phyloP scores from a whole-genome alignment of 1,140 invertebrate genomes.

The Orius laevigatus region DNA sequence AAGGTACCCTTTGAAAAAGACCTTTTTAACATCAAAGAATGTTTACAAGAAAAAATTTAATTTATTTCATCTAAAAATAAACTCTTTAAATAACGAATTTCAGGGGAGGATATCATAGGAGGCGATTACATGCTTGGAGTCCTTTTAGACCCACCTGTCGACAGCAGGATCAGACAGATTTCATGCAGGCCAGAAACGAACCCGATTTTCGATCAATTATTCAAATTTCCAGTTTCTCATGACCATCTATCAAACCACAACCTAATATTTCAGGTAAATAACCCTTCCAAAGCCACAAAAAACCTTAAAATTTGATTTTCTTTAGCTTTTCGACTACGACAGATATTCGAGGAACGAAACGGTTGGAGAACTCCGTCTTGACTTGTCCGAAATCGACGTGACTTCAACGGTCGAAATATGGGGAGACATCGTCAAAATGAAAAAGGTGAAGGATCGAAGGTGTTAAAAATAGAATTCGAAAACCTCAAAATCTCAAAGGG shows the following conservation, averaged over 20 bases:
- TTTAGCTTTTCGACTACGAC: slow-evolving; percentile 47
- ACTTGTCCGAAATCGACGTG: slow-evolving; percentile 49
- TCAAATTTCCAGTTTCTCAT: slow-evolving; percentile 69
- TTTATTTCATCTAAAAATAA: too few relatives aligned
- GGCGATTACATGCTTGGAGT: slow-evolving; percentile 57
- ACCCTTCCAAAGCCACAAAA: too few relatives aligned
- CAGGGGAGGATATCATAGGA: slow-evolving; percentile 22
- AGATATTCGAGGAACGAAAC: slow-evolving; percentile 62
- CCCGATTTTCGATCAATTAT: slow-evolving; percentile 67
- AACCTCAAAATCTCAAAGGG: too few relatives aligned
- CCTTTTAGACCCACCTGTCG: slow-evolving; percentile 69
- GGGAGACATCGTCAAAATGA: slow-evolving; percentile 57
- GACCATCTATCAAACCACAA: slow-evolving; percentile 60
- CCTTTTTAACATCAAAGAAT: too few relatives aligned
- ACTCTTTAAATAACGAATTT: background rate
- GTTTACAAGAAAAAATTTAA: too few relatives aligned
- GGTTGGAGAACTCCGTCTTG: slow-evolving; percentile 55
- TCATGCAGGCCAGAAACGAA: slow-evolving; percentile 56
- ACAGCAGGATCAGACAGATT: slow-evolving; percentile 65
- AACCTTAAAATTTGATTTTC: slow-evolving; percentile 5
- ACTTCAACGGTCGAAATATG: slow-evolving; percentile 55
- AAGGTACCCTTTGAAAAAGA: slow-evolving; percentile 52
- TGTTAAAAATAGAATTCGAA: too few relatives aligned
- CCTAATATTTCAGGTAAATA: slow-evolving; percentile 42
- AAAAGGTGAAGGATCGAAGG: slow-evolving; percentile 29